Evolutionary conservation across 2,888 invertebrate genomes (phyloP), one percentile per base, ranked within the genome.

Genomic region (Noctua fimbriata): DNA sequence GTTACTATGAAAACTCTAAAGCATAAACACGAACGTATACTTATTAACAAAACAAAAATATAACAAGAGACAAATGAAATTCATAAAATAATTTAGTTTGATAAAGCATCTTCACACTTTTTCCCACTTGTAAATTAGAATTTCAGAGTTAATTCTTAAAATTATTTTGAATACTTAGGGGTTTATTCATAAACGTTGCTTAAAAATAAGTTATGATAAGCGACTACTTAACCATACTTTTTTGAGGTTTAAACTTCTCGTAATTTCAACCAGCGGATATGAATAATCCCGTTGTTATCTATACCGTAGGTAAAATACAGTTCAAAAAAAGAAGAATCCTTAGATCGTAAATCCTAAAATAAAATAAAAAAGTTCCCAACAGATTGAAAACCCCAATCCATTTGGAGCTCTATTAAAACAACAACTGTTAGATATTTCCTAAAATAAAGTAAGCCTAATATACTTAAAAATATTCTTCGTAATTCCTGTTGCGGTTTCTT

Each of bases 401-500:
- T 32, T 49, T 69, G 16, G 2, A 69, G 6, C 32, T 69, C 32
- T 69, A 52, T 21, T 9, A n/a, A 55, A 52, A 52, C 24, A 69
- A 36, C 9, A 52, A 47, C 5, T 21, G 18, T 60, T 9, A 32
- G 12, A 21, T 58, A 71, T 69, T 63, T 76, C 32, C n/a, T 76
- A 58, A 63, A 76, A 63, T 24, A 58, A 58, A 28, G 5, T 36
- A 36, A 44, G 28, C 36, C 32, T 72, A 69, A 47, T 41, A 28
- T 74, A 41, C 75, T 73, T 79, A 32, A 44, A 28, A 60, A 36
- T 55, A 49, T 60, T 76, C 85, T 88, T 73, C 85, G 41, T 75
- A 41, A 69, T 66, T 74, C 79, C 71, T 28, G 85, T 49, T 82
- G 76, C 14, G 41, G 75, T 84, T 70, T 87, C 86, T 91, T 92